Percentiles rank a stretch among this genome's conserved stretches.
These are phyloP conservation scores for Rostratula benghalensis DNA, from an alignment of 2,113 vertebrate genomes.

Conservation along the genomic window DNA sequence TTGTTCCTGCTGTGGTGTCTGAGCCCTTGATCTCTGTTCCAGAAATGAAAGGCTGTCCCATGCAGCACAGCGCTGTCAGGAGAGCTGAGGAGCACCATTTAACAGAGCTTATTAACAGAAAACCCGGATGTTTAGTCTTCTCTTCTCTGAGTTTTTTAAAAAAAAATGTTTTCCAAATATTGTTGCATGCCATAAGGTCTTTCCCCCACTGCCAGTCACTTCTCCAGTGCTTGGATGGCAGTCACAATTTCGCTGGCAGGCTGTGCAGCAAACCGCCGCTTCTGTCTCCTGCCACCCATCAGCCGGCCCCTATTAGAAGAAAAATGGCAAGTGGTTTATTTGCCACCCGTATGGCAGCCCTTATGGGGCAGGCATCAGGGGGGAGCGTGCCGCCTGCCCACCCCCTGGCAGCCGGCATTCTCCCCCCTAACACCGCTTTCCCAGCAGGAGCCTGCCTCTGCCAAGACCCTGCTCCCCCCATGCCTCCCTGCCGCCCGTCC, in stretches of 20 bases:
- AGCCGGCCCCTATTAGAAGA: background rate
- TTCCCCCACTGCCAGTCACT: slow-evolving; percentile 42
- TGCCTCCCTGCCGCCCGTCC: background rate
- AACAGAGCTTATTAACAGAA: background rate
- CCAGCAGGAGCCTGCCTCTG: background rate
- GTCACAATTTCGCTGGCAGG: slow-evolving; percentile 41
- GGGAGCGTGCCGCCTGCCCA: background rate
- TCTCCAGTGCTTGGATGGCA: slow-evolving; percentile 48
- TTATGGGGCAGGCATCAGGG: background rate
- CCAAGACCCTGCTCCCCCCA: background rate
- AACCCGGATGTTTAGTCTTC: slow-evolving; percentile 21
- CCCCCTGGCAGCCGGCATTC: background rate
- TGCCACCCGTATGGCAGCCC: slow-evolving; percentile 49
- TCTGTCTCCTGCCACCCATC: slow-evolving; percentile 29
- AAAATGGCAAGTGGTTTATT: slow-evolving; percentile 11
- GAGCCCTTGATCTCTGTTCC: background rate
- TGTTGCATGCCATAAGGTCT: slow-evolving; percentile 67
- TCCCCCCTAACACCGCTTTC: background rate
- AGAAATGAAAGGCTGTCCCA: background rate
- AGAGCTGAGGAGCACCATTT: background rate
- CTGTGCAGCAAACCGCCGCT: background rate
- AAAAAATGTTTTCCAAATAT: slow-evolving; percentile 69
- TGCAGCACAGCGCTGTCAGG: background rate
- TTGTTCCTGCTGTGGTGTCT: background rate
- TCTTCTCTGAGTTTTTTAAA: background rate